These are phyloP conservation scores for Drosophila baimaii DNA, from an alignment of 1,140 invertebrate species.

Conservation along the genomic window DNA sequence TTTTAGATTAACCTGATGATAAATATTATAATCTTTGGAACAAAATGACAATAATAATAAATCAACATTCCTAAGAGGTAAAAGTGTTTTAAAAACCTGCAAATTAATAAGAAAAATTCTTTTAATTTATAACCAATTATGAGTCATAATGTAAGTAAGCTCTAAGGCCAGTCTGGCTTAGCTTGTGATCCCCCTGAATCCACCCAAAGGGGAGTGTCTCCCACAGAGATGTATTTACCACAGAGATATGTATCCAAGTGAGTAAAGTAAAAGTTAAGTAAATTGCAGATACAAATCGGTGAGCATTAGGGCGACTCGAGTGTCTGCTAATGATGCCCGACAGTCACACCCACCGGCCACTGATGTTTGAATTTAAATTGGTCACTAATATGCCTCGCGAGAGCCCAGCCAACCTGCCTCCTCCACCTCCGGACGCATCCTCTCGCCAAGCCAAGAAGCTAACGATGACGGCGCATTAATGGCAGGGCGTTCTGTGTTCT, in stretches of 20 bases:
- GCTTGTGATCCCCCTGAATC: neutral
- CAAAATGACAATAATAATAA: neutral
- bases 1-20: neutral
- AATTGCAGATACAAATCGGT: conserved; percentile 35
- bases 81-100: neutral
- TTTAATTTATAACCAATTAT: neutral
- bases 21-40: neutral
- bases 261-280: conserved; percentile 4
- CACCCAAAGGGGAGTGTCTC: neutral
- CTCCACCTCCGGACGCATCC: too few relatives aligned
- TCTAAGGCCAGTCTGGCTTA: neutral
- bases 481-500: conserved; percentile 55
- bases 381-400: conserved; percentile 72
- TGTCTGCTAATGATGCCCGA: conserved; percentile 62
- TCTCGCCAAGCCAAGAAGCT: conserved; percentile 15
- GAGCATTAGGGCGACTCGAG: conserved; percentile 24
- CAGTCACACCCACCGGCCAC: conserved; percentile 54
- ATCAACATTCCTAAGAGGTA: neutral
- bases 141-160: neutral
- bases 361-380: conserved; percentile 73
- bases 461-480: conserved; percentile 58
- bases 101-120: neutral
- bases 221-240: conserved; percentile 2
- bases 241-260: conserved; percentile 6
- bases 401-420: conserved; percentile 17